A percentile compares a stretch with the other conserved stretches of the same genome.
Evolutionary conservation across 1,140 invertebrate genomes (phyloP).

Genomic region (Delia radicum): DNA sequence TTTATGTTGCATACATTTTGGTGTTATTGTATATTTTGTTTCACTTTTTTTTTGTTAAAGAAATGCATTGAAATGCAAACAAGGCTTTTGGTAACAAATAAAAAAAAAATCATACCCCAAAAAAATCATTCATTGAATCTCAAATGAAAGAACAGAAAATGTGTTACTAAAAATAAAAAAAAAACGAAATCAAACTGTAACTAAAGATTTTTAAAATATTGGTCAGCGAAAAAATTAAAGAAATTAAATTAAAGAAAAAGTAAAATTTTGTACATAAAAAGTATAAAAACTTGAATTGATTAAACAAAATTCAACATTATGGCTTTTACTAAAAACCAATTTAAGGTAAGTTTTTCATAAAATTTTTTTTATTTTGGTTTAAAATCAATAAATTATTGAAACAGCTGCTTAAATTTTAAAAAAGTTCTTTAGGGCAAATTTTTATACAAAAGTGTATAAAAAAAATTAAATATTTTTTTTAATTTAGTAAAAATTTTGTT

Average conservation of each 20-base stretch:
- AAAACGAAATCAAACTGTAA: neutral
- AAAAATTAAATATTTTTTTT: too few relatives aligned
- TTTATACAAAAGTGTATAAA: neutral
- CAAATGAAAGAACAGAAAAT: neutral
- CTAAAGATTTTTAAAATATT: conserved; percentile 16
- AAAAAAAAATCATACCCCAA: neutral
- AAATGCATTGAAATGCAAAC: conserved; percentile 21
- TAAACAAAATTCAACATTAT: conserved; percentile 3
- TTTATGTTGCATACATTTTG: neutral
- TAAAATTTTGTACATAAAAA: neutral
- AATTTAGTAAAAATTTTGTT: too few relatives aligned
- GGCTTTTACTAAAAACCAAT: neutral
- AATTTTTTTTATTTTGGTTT: neutral
- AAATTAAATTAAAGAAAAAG: neutral
- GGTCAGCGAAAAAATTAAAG: neutral
- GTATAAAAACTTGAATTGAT: neutral
- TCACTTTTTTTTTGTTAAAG: neutral
- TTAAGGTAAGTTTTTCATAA: neutral
- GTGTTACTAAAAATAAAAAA: neutral
- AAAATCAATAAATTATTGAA: conserved; percentile 12
- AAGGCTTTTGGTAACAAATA: neutral
- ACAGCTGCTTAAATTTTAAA: neutral
- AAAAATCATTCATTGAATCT: conserved; percentile 2
- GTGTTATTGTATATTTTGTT: neutral
- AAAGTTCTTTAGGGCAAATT: neutral